Evolutionary conservation across 2,113 vertebrate species (phyloP).

Genomic region (Neoarius graeffei): DNA sequence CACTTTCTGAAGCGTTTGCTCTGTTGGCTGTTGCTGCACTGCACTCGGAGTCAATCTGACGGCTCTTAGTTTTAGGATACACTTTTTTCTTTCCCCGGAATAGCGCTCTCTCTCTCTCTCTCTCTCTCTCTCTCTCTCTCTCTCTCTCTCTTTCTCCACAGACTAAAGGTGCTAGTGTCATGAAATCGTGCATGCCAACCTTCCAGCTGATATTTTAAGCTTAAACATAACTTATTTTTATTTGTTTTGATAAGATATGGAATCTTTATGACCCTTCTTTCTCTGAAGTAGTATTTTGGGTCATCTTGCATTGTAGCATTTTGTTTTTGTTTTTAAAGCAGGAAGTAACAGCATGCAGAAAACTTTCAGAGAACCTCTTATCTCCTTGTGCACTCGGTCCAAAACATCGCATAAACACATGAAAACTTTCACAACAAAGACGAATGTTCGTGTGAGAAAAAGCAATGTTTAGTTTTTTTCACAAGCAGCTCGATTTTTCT

Average conservation of each 20-base stretch:
- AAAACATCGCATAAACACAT: background rate
- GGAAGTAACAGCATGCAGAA: background rate
- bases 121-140: background rate
- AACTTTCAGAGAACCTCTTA: background rate
- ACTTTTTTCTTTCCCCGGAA: background rate
- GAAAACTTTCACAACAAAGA: too few species aligned
- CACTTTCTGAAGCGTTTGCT: background rate
- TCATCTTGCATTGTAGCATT: background rate
- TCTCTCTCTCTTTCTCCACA: background rate
- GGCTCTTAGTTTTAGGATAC: conserved; percentile 17
- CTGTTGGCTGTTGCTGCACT: conserved; percentile 30
- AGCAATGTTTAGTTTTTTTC: too few species aligned
- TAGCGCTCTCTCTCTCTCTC: background rate
- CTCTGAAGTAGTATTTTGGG: background rate
- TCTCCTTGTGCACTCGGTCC: background rate
- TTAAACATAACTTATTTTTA: background rate
- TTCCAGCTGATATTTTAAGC: conserved; percentile 9
- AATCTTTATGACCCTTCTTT: background rate
- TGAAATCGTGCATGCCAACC: background rate
- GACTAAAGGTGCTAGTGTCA: background rate
- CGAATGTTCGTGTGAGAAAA: too few species aligned
- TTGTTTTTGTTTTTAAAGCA: background rate
- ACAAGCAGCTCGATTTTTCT: too few species aligned
- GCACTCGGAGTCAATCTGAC: conserved; percentile 7
- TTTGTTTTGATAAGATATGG: background rate